phyloP scores from a whole-genome alignment of 2,888 invertebrate genomes.

The Norana najaformis region DNA sequence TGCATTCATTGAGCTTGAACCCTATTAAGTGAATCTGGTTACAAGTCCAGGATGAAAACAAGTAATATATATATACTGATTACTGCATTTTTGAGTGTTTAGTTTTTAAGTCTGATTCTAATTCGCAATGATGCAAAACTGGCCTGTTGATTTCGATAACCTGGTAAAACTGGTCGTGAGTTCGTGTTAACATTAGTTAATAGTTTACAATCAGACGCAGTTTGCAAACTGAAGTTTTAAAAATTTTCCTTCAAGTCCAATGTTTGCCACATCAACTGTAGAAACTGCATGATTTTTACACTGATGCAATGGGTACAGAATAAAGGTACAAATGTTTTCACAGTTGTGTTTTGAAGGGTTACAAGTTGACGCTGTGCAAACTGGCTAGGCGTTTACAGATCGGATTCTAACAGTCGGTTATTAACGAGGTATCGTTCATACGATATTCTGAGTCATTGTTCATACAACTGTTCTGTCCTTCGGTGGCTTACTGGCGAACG shows the following conservation, averaged over 20 bases:
- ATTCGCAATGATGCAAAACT: neutral
- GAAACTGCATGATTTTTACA: too few relatives aligned
- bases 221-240: neutral
- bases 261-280: neutral
- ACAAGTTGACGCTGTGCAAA: neutral
- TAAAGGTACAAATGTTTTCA: neutral
- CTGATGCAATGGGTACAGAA: too few relatives aligned
- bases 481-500: neutral
- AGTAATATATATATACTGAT: neutral
- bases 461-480: neutral
- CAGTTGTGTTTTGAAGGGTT: neutral
- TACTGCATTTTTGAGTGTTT: neutral
- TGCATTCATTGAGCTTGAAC: neutral
- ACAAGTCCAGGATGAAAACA: neutral
- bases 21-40: neutral
- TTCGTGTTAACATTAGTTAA: neutral
- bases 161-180: neutral
- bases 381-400: neutral
- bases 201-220: neutral
- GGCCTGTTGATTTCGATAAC: neutral
- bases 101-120: neutral
- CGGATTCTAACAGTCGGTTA: neutral
- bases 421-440: neutral
- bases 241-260: neutral
- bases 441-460: neutral